Evolutionary conservation across 2,797 vertebrate species (phyloP), one percentile per base, ranked within the genome.

Genomic region (Lutjanus campechanus): DNA sequence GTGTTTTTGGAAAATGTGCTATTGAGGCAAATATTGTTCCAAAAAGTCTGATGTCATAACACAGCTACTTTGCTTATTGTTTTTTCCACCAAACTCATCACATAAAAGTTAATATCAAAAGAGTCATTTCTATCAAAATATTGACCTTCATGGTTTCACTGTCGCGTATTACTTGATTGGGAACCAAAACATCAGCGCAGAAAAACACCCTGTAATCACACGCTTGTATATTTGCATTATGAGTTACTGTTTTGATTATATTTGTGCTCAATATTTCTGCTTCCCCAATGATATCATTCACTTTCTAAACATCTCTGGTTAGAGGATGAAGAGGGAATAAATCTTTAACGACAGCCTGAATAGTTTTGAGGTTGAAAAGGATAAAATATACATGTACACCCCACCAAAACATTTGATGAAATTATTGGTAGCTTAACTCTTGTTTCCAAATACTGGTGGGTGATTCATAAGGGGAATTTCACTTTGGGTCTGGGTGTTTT

Each of bases 401-500:
- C 62, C 73, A 81, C 75, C 84, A 84, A 89, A 85, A 89, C 46
- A 44, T 68, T 85, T 83, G 76, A 89, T 78, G 5, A 78, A 84
- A 67, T 87, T 82, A 92, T 61, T 88, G 84, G 69, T 81, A 79
- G 76, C 77, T 81, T 76, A 77, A 85, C 73, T 92, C 65, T 79
- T 36, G 73, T 80, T 88, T 91, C 82, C 76, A 91, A 85, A 83
- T 47, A 58, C 46, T 56, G 49, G 69, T 86, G 87, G 76, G 82
- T 94, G 89, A 91, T 81, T 86, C 87, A 85, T 63, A 71, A 16
- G 83, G 76, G 84, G 85, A 73, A 82, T 88, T 91, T 91, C 41
- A 73, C 66, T 72, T 63, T 61, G 60, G 68, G 69, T 44, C 50
- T 50, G 60, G 49, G 55, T 67, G 59, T 81, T 83, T 85, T 81